Evolutionary conservation across 2,888 invertebrate species (phyloP), one percentile per base, ranked within the genome.

Genomic region (Schizotus pectinicornis): DNA sequence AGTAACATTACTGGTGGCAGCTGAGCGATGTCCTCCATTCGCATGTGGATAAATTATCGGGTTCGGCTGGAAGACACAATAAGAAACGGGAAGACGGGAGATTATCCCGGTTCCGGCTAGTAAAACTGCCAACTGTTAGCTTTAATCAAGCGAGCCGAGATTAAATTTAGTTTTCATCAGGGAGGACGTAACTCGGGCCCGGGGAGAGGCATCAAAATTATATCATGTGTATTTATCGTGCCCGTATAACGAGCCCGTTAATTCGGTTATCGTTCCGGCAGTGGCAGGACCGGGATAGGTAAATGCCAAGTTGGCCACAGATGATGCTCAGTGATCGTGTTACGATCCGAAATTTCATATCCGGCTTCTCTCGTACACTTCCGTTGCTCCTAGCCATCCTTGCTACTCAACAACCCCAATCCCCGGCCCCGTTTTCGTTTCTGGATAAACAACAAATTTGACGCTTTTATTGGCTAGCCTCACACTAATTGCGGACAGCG

Each of bases 341-440:
- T 60, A 60, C 60, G 51, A 56, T 48, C 56, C 52, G 39, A 43
- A 56, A 56, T 60, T 60, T 60, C 56, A 60, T 60, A 60, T 60
- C 60, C 60, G 60, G 53, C 41, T 51, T 33, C 60, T 51, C 51
- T 37, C 41, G 56, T 41, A 35, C 14, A 47, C 56, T 55, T 60
- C 60, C 60, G 59, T 32, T 51, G 39, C 51, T 56, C 56, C 51
- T 47, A 36, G 9, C 47, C 14, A 50, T 31, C 41, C 45, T 36
- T 38, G 35, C 55, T 51, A 50, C 41, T 55, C 51, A 59, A 55
- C 56, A 43, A 45, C 12, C 14, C 33, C 7, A 46, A 22, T 22
- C n/a, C n/a, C n/a, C n/a, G n/a, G 22, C 5, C 22, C 53, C 45
- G 38, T 46, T 46, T 45, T 42, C 49, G 30, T 36, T 42, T 37